Conservation (phyloP, 2,888 invertebrate species). For the Criorhina ranunculi region DNA sequence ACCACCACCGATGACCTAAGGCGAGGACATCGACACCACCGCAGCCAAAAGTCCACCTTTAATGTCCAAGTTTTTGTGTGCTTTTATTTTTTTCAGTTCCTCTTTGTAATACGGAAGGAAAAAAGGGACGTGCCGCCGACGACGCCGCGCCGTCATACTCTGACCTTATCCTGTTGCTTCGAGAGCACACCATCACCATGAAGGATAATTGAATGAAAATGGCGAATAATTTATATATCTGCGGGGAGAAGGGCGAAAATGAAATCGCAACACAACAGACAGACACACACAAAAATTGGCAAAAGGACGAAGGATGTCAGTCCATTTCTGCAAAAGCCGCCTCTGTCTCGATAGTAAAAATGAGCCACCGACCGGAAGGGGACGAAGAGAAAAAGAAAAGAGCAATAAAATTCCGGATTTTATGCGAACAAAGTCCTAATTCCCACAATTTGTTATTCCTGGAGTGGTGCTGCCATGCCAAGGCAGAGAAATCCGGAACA, state of each 20-base stretch:
- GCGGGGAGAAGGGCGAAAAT: conserved; percentile 28
- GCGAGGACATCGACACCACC: conserved; percentile 71
- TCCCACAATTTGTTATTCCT: conserved; percentile 72
- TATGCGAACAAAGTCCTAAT: conserved; percentile 73
- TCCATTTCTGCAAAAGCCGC: conserved; percentile 51
- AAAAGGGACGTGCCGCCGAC: conserved; percentile 60
- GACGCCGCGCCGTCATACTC: conserved; percentile 54
- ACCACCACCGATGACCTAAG: conserved; percentile 66
- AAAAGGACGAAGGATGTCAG: conserved; percentile 29
- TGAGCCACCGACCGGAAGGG: neutral
- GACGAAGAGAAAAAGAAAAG: conserved; percentile 39
- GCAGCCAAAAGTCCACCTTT: conserved; percentile 65
- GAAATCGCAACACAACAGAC: conserved; percentile 49
- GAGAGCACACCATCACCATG: conserved; percentile 46
- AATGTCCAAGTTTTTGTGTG: conserved; percentile 61
- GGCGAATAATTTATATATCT: conserved; percentile 71
- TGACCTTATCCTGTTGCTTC: conserved; percentile 75
- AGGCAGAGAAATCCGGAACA: conserved; percentile 43
- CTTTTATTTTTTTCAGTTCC: neutral
- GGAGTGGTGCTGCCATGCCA: conserved; percentile 22
- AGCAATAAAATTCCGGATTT: conserved; percentile 74
- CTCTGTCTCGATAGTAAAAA: conserved; percentile 29
- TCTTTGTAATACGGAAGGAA: conserved; percentile 36
- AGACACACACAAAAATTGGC: conserved; percentile 46
- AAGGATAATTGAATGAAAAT: conserved; percentile 75